Conservation (phyloP, 2,113 vertebrate species). For the Emydura subglobosa region DNA sequence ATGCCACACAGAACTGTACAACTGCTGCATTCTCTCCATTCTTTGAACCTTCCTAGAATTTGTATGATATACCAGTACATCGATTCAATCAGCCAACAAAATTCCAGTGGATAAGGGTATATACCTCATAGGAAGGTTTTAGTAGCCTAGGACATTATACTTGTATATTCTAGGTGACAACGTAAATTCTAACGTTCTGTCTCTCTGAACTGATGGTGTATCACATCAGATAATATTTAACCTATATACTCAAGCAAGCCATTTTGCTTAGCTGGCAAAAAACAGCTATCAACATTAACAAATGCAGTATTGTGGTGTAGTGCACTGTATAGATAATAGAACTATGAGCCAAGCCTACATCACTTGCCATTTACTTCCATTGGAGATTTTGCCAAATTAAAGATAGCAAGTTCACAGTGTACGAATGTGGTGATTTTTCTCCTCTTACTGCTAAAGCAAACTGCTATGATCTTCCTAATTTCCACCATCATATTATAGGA, state of each 20-base stretch:
- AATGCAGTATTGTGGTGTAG: background rate
- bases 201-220: background rate
- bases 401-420: background rate
- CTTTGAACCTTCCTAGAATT: background rate
- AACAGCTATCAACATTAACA: background rate
- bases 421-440: background rate
- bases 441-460: background rate
- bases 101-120: background rate
- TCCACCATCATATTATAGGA: background rate
- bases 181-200: background rate
- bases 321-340: background rate
- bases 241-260: background rate
- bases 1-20: background rate
- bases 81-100: background rate
- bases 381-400: background rate
- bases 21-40: background rate
- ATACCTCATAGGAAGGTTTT: background rate
- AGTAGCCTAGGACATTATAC: background rate
- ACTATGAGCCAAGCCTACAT: background rate
- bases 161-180: background rate
- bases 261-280: background rate
- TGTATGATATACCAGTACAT: too few species aligned
- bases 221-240: background rate
- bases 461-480: background rate
- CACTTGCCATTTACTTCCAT: background rate